Base-by-base conservation (phyloP, 2,888 invertebrate genomes). In the Bombyx huttoni region DNA sequence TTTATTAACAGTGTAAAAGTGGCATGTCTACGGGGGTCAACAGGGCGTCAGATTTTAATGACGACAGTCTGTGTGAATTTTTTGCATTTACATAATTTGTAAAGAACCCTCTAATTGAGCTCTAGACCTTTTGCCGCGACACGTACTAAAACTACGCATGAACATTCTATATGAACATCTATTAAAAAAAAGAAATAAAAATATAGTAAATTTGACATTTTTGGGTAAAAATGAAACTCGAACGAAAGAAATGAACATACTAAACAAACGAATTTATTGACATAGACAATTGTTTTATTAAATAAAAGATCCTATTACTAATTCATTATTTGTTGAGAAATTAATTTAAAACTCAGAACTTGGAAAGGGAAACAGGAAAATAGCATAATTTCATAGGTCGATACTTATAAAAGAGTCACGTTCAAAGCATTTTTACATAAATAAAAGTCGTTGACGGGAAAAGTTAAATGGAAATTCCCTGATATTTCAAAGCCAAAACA, bases 61-160 rank as follows among this genome's bases (percentile, higher is more conserved):
- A 73, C 57, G 64, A 59, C 58, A 63, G 53, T 64, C 65, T 61
- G 62, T 70, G 65, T 64, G 61, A 54, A 56, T 56, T 54, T 50
- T 56, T 55, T 62, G 58, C 63, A 72, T 78, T 78, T 75, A 60
- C 73, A 76, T 76, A 76, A 74, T 78, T 75, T 68, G 60, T 65
- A 63, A 66, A 68, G 64, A 60, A 59, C 60, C 64, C 61, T 61
- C 62, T 73, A 67, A 77, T 71, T 73, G 58, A 57, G 56, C 56
- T 52, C 50, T 52, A 54, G 50, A 52, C 51, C 48, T 49, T 46
- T 47, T 53, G 54, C 52, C 45, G 53, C 58, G 60, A 54, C 48
- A 52, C 52, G 50, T 53, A 47, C 55, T 57, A 53, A n/a, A 12
- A 49, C 49, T 34, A 34, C 40, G 12, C 7, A 12, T 40, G 8